Conservation (phyloP, 1,140 invertebrate genomes). For the Polypedilum vanderplanki region DNA sequence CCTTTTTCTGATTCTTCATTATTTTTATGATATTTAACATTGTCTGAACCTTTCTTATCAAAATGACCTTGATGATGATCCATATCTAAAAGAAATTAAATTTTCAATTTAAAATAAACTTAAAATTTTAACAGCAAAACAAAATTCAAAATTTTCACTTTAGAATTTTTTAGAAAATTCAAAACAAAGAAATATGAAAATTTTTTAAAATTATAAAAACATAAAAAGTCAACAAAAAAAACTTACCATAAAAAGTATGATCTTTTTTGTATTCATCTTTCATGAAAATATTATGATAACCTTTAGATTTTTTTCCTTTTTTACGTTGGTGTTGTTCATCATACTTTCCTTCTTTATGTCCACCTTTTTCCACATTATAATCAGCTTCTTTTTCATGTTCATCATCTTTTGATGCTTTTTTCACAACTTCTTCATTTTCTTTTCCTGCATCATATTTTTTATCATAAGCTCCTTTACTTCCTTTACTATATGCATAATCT, state of each 20-base stretch:
- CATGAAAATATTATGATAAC: conserved; percentile 63
- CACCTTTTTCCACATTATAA: not conserved
- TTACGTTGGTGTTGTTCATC: conserved; percentile 43
- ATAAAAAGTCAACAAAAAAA: conserved; percentile 40
- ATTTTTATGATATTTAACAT: not conserved
- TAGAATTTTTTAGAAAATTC: too few relatives aligned
- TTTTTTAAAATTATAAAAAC: not conserved
- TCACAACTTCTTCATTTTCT: not conserved
- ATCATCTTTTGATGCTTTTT: conserved; percentile 27
- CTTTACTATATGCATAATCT: conserved; percentile 21
- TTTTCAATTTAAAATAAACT: too few relatives aligned
- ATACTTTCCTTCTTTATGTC: conserved; percentile 26
- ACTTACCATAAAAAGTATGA: conserved; percentile 63
- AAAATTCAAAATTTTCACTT: too few relatives aligned
- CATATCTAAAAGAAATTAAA: not conserved
- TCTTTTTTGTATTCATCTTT: conserved; percentile 70
- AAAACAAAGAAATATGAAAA: not conserved
- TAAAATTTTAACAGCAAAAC: too few relatives aligned
- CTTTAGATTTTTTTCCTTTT: conserved; percentile 60
- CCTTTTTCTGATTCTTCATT: not conserved
- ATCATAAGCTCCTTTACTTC: conserved; percentile 27
- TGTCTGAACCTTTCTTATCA: not conserved
- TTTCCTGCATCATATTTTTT: conserved; percentile 1
- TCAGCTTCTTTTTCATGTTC: not conserved
- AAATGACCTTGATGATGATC: not conserved